phyloP scores from a whole-genome alignment of 1,140 invertebrate genomes.

The Heterodera schachtii region DNA sequence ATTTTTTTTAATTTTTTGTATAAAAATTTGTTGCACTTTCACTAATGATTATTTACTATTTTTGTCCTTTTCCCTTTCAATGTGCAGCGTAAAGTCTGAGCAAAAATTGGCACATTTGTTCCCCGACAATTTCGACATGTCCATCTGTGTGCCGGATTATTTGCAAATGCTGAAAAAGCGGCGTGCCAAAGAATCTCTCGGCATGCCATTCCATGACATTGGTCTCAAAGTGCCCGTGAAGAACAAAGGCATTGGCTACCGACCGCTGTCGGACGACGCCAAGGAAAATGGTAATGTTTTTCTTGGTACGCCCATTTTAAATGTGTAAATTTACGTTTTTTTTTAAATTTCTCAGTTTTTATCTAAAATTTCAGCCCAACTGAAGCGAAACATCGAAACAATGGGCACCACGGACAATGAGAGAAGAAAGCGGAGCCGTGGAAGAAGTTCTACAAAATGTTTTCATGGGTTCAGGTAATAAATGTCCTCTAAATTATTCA shows the following conservation, averaged over 20 bases:
- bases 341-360: too few relatives aligned
- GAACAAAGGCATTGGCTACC: conserved; percentile 33
- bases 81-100: not conserved
- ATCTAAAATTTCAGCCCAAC: conserved; percentile 16
- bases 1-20: too few relatives aligned
- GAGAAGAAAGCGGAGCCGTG: conserved; percentile 7
- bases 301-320: too few relatives aligned
- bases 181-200: conserved; percentile 1
- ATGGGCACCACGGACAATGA: conserved; percentile 33
- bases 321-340: too few relatives aligned
- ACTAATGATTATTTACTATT: too few relatives aligned
- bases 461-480: conserved; percentile 40
- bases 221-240: conserved; percentile 30
- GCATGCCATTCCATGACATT: conserved; percentile 34
- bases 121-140: conserved; percentile 11
- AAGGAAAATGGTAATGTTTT: not conserved
- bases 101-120: not conserved
- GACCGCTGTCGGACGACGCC: conserved; percentile 32
- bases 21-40: too few relatives aligned
- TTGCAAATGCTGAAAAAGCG: conserved; percentile 7
- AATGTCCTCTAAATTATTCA: too few relatives aligned
- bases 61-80: too few relatives aligned
- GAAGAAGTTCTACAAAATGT: conserved; percentile 31
- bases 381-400: conserved; percentile 34
- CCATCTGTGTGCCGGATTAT: not conserved